These are phyloP conservation scores for Sebastes wilsoni DNA, from an alignment of 2,797 vertebrate genomes.

Conservation along the genomic window DNA sequence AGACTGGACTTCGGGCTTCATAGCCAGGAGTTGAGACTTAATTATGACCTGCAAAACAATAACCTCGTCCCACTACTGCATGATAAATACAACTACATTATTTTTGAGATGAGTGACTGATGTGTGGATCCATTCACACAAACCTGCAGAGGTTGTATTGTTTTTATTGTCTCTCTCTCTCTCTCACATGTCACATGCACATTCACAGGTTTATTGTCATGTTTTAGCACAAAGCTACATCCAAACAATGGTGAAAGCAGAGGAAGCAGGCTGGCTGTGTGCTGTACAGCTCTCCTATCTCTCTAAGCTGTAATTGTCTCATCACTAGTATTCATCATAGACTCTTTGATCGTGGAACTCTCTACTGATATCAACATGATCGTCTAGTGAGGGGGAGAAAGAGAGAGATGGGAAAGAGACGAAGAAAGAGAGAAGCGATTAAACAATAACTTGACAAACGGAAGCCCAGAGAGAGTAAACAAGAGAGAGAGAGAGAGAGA, in stretches of 20 bases:
- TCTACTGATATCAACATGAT: constrained; percentile 50
- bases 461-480: background rate
- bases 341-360: constrained; percentile 47
- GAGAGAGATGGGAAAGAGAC: background rate
- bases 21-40: background rate
- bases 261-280: background rate
- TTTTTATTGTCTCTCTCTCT: background rate
- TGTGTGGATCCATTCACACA: background rate
- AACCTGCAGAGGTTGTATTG: background rate
- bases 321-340: constrained; percentile 58
- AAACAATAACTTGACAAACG: constrained; percentile 2
- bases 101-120: background rate
- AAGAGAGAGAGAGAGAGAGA: background rate
- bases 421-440: background rate
- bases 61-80: background rate
- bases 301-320: constrained; percentile 37
- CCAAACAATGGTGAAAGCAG: background rate
- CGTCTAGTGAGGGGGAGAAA: background rate
- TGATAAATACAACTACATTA: background rate
- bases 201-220: background rate
- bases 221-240: background rate
- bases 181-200: background rate
- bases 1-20: background rate
- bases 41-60: background rate
- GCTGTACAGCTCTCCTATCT: constrained; percentile 18